Conservation (phyloP, 2,113 vertebrate genomes). For the Ochotona princeps region DNA sequence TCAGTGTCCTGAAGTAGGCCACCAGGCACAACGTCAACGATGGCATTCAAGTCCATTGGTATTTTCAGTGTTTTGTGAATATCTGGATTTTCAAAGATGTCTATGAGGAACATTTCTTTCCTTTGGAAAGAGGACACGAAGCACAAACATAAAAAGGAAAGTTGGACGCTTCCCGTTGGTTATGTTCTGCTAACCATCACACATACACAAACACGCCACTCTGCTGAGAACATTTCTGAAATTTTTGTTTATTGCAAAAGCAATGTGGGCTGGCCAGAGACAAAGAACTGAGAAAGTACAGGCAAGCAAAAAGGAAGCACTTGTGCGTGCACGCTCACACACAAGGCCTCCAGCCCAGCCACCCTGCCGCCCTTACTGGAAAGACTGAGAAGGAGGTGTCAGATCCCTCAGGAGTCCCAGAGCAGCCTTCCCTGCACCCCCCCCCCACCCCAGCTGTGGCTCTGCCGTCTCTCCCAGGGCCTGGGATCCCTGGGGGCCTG, state of each 20-base stretch:
- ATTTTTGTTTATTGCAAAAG: conserved; percentile 57
- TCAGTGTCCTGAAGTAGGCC: background rate
- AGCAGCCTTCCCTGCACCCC: too few species aligned
- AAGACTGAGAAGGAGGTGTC: background rate
- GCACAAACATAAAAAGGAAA: background rate
- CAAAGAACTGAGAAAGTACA: conserved; percentile 4
- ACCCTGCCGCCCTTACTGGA: background rate
- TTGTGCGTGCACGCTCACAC: too few species aligned
- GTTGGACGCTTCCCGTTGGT: background rate
- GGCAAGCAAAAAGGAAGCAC: conserved; percentile 3
- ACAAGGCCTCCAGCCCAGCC: background rate
- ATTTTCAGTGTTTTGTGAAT: conserved; percentile 19
- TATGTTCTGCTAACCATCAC: background rate
- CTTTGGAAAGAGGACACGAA: background rate
- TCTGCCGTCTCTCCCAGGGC: too few species aligned
- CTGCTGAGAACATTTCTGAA: conserved; percentile 50
- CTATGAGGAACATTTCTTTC: conserved; percentile 27
- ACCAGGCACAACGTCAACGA: too few species aligned
- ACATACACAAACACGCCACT: conserved; percentile 26
- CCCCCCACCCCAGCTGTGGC: too few species aligned
- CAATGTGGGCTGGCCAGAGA: conserved; percentile 1
- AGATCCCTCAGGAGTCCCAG: background rate
- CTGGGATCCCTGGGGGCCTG: background rate
- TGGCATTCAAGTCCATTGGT: too few species aligned
- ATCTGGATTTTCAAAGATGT: conserved; percentile 20